Base-by-base conservation (phyloP, 37 sponge, comb jelly and placozoan genomes). In the Spongilla lacustris region DNA sequence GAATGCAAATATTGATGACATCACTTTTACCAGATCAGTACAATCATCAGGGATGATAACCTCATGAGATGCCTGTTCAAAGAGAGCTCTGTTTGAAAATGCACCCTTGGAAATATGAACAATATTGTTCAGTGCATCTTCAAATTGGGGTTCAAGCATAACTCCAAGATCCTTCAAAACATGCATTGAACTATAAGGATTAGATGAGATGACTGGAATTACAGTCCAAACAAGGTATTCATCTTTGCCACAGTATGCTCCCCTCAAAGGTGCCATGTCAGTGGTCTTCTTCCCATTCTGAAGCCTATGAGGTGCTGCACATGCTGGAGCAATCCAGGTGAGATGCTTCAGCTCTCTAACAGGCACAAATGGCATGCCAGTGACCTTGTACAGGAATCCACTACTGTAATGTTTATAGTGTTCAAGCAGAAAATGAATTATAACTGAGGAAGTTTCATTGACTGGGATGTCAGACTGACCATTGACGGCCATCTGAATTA, bases 141-240 rank as follows among this genome's bases (percentile, higher is more conserved):
- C 46, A 49, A 73, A 33, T 41, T 22, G 46, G 36, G 83, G 78
- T 21, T 69, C 0, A 19, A 50, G 0, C 0, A 21, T 72, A 10
- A 90, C 11, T 5, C 81, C 71, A 26, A 90, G 28, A 41, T 3
- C 41, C 4, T 29, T 70, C 11, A 58, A 24, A 46, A 33, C 38
- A 32, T 32, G 35, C 6, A 22, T 19, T 26, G 26, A 36, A 50
- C 1, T 23, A 23, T 10, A n/a, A 3, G 5, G 49, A 24, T 2
- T 36, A 12, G 10, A 19, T 21, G 25, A 86, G 82, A 66, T 69
- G 68, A 91, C 81, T 38, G 91, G 91, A 35, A 70, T 85, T n/a
- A 86, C 79, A 32, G 91, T 81, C 91, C 91, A 91, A 19, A 91
- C 13, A 19, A 86, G 74, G 22, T 68, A 12, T 29, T 79, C 80